phyloP scores from a whole-genome alignment of 2,888 invertebrate genomes.

The Leuctra nigra region DNA sequence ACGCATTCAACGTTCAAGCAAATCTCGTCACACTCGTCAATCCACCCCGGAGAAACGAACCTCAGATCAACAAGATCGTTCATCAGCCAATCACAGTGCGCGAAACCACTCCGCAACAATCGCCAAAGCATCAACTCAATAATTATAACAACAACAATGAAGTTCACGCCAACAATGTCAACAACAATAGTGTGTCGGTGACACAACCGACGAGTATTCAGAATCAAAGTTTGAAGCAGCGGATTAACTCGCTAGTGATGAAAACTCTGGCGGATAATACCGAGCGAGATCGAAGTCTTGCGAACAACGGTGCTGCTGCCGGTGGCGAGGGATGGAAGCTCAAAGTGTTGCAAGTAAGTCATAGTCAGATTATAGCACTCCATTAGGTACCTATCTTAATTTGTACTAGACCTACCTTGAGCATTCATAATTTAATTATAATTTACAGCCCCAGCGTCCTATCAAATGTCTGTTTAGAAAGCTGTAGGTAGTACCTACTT shows the following conservation, averaged over 20 bases:
- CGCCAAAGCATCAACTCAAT: slow-evolving; percentile 3
- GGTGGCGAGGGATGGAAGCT: slow-evolving; percentile 70
- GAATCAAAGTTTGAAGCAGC: slow-evolving; percentile 77
- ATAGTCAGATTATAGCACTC: too few relatives aligned
- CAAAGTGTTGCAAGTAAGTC: slow-evolving; percentile 66
- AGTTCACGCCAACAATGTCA: slow-evolving; percentile 17
- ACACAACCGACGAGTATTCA: slow-evolving; percentile 37
- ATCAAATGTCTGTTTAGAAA: too few relatives aligned
- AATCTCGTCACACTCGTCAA: slow-evolving; percentile 77
- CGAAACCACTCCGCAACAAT: not conserved
- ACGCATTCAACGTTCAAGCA: slow-evolving; percentile 88
- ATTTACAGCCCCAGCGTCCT: too few relatives aligned
- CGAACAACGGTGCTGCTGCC: slow-evolving; percentile 38
- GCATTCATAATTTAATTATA: too few relatives aligned
- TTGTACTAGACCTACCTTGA: too few relatives aligned
- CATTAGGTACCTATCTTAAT: too few relatives aligned
- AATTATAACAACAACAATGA: slow-evolving; percentile 20
- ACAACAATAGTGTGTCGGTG: slow-evolving; percentile 16
- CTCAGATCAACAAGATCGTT: slow-evolving; percentile 39
- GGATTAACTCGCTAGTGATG: slow-evolving; percentile 81
- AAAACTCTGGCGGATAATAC: slow-evolving; percentile 86
- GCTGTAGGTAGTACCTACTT: too few relatives aligned
- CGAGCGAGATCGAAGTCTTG: slow-evolving; percentile 48
- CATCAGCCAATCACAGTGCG: slow-evolving; percentile 1
- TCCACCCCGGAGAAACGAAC: slow-evolving; percentile 37